Conservation (phyloP, 2,797 vertebrate species). For the Tachyglossus aculeatus region DNA sequence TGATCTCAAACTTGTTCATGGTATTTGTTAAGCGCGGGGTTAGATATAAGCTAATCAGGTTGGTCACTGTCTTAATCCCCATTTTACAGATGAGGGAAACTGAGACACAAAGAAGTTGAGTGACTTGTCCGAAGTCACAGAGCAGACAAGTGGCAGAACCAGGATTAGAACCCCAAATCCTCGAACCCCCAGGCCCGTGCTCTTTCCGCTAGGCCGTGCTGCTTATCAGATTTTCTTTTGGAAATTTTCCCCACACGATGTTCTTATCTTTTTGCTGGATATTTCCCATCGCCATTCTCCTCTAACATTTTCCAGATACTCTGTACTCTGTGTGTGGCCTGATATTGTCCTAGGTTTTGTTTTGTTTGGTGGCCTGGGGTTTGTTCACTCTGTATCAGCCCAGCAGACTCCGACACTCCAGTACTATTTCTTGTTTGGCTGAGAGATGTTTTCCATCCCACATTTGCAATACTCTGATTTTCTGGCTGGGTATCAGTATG, state of each 20-base stretch:
- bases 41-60: too few relatives aligned
- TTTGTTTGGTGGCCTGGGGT: conserved; percentile 66
- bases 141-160: too few relatives aligned
- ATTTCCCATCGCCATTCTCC: conserved; percentile 43
- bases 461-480: conserved; percentile 58
- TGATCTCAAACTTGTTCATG: too few relatives aligned
- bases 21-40: too few relatives aligned
- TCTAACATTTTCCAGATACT: conserved; percentile 71
- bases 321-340: conserved; percentile 64
- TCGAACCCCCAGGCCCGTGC: too few relatives aligned
- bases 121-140: too few relatives aligned
- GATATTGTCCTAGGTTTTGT: conserved; percentile 65
- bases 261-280: conserved; percentile 46
- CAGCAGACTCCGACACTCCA: too few relatives aligned
- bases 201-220: too few relatives aligned
- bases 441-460: conserved; percentile 63
- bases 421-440: conserved; percentile 72
- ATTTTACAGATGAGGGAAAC: too few relatives aligned
- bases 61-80: too few relatives aligned
- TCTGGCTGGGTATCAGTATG: neutral
- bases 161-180: too few relatives aligned
- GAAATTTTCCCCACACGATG: neutral
- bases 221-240: conserved; percentile 40
- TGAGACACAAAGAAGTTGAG: too few relatives aligned
- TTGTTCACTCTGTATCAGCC: conserved; percentile 70